phyloP scores from a whole-genome alignment of 2,113 vertebrate genomes.

The Trogon surrucura region DNA sequence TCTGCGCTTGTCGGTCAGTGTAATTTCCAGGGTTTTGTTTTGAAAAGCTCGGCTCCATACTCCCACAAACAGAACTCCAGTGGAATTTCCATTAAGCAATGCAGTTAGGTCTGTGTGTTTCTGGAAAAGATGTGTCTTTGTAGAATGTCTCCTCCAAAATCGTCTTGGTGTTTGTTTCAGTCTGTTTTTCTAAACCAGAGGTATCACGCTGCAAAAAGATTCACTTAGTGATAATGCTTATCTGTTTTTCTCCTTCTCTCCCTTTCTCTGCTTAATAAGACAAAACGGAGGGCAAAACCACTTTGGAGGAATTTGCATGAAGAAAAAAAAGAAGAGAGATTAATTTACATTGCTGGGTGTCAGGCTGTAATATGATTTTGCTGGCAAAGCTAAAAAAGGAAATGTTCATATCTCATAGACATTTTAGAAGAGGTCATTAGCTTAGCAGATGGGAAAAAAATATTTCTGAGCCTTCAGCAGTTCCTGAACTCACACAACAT shows the following conservation, averaged over 20 bases:
- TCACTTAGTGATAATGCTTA: background rate
- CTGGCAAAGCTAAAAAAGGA: slow-evolving; percentile 56
- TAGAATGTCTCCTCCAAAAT: background rate
- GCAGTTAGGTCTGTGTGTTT: background rate
- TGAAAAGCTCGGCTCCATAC: background rate
- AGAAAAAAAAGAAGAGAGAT: slow-evolving; percentile 8
- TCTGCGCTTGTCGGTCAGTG: background rate
- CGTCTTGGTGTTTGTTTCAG: background rate
- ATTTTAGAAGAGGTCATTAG: slow-evolving; percentile 41
- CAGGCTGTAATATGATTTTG: slow-evolving; percentile 58
- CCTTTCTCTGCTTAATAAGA: slow-evolving; percentile 21
- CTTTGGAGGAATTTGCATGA: background rate
- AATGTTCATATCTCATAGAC: slow-evolving; percentile 23
- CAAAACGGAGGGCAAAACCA: slow-evolving; percentile 4
- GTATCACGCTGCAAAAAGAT: background rate
- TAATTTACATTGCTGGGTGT: slow-evolving; percentile 52
- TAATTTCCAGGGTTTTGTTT: background rate
- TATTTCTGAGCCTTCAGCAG: slow-evolving; percentile 8
- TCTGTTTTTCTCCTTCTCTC: background rate
- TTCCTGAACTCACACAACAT: background rate
- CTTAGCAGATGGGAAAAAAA: background rate
- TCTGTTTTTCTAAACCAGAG: background rate
- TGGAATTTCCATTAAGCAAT: background rate
- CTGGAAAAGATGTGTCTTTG: background rate
- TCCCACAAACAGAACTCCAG: background rate